Evolutionary conservation across 2,113 vertebrate genomes (phyloP).

Genomic region (Calypte anna): DNA sequence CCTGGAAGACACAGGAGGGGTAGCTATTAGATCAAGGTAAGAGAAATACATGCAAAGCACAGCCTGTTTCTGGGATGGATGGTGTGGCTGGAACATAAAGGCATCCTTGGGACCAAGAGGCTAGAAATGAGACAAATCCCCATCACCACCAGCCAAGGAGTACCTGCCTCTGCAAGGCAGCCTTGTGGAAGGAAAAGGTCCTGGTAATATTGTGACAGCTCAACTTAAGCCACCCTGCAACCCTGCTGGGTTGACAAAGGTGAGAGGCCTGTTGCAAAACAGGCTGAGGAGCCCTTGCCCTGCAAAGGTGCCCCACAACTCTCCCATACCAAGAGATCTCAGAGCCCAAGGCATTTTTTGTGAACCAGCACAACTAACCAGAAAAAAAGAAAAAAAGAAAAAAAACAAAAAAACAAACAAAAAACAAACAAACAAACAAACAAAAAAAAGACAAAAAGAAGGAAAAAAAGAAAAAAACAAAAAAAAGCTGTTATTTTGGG

Average conservation of each 20-base stretch:
- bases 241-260: neutral
- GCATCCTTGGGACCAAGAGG: neutral
- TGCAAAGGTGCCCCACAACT: neutral
- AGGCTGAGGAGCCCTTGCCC: neutral
- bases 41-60: neutral
- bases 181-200: neutral
- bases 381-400: neutral
- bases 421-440: too few species aligned
- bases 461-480: too few species aligned
- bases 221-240: neutral
- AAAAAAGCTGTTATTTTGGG: neutral
- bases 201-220: neutral
- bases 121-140: neutral
- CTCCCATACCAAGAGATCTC: neutral
- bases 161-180: neutral
- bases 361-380: neutral
- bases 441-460: neutral
- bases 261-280: neutral
- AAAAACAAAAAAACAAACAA: neutral
- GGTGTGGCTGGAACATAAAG: neutral
- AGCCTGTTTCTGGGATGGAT: neutral
- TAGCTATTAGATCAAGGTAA: neutral
- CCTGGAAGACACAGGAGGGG: conserved; percentile 75
- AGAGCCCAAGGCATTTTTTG: neutral
- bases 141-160: neutral